Evolutionary conservation across 2,888 invertebrate genomes (phyloP).

Genomic region (Andrena flavipes): DNA sequence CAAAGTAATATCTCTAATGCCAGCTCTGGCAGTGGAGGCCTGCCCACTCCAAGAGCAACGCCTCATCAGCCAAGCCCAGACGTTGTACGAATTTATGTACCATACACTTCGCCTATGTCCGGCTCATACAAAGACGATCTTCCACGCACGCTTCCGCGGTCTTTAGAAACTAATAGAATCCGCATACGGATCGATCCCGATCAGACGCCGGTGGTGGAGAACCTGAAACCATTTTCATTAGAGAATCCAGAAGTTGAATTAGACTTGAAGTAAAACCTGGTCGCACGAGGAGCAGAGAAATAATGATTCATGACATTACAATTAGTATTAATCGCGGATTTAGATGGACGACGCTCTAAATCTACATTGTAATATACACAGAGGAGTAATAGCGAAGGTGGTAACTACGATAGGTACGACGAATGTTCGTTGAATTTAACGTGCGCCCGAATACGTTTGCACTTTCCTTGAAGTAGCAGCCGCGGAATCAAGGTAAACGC

Average conservation of each 20-base stretch:
- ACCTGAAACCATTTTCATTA: constrained; percentile 81
- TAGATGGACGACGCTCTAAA: constrained; percentile 33
- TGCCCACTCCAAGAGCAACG: constrained; percentile 88
- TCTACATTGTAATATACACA: constrained; percentile 48
- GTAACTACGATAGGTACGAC: constrained; percentile 22
- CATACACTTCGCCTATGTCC: constrained; percentile 89
- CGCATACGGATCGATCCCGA: constrained; percentile 90
- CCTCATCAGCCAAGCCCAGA: constrained; percentile 90
- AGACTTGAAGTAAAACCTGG: constrained; percentile 79
- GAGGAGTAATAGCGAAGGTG: constrained; percentile 21
- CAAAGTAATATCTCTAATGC: constrained; percentile 92
- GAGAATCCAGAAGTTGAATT: constrained; percentile 81
- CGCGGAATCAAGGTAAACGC: constrained; percentile 16
- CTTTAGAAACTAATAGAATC: constrained; percentile 90
- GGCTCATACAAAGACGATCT: constrained; percentile 86
- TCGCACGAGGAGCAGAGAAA: constrained; percentile 10
- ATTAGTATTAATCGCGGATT: constrained; percentile 53
- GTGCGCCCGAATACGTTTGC: constrained; percentile 20
- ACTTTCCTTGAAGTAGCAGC: constrained; percentile 4
- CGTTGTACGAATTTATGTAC: constrained; percentile 92
- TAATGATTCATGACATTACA: constrained; percentile 50
- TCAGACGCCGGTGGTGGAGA: constrained; percentile 87
- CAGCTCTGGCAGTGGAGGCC: constrained; percentile 88
- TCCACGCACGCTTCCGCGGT: constrained; percentile 85
- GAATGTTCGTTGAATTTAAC: constrained; percentile 26